Evolutionary conservation across 2,113 vertebrate species (phyloP).

Genomic region (Anthoscopus minutus): DNA sequence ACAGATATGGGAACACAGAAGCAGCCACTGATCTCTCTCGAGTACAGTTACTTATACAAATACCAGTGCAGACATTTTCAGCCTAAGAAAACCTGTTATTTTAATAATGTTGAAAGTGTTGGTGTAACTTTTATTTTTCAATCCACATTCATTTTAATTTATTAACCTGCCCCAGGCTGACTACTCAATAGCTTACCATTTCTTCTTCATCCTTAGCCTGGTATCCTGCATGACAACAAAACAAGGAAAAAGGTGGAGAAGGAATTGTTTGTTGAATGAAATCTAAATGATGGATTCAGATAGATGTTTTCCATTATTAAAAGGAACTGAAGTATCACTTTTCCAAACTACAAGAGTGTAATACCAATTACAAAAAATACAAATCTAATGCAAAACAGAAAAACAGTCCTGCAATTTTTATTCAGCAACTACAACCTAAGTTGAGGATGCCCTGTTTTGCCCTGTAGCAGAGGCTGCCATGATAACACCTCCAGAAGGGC

Average conservation of each 20-base stretch:
- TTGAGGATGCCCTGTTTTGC: not conserved
- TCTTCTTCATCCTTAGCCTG: not conserved
- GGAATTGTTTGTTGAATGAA: not conserved
- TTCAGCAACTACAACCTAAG: not conserved
- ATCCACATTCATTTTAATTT: not conserved
- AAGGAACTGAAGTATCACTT: not conserved
- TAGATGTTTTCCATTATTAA: not conserved
- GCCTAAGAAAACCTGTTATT: constrained; percentile 12
- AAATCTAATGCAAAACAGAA: not conserved
- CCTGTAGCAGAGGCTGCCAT: not conserved
- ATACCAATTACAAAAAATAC: not conserved
- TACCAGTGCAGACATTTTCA: not conserved
- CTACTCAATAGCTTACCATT: not conserved
- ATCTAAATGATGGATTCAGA: not conserved
- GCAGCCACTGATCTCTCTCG: not conserved
- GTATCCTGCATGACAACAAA: not conserved
- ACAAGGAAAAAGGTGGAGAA: not conserved
- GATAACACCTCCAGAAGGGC: not conserved
- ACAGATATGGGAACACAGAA: not conserved
- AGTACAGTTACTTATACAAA: not conserved
- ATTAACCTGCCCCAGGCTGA: not conserved
- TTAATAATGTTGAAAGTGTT: not conserved
- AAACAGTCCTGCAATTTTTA: not conserved
- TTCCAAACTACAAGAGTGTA: not conserved
- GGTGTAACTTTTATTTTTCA: not conserved